These are phyloP conservation scores for Agapornis canus DNA, from an alignment of 2,797 vertebrate genomes.

Conservation along the genomic window DNA sequence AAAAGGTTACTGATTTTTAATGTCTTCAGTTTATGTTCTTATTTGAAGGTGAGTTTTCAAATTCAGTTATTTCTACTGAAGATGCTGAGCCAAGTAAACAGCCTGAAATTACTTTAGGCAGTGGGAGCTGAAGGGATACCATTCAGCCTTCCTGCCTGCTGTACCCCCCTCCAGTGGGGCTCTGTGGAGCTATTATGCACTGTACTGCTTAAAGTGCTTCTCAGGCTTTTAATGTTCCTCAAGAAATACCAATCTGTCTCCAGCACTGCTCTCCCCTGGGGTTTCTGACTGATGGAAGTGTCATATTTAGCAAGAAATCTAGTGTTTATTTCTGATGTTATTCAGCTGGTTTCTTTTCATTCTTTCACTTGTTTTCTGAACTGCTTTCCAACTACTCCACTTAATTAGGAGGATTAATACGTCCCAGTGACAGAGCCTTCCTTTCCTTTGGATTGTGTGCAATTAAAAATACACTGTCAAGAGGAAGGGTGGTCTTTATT, in stretches of 20 bases:
- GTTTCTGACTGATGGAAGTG: background rate
- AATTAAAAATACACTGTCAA: background rate
- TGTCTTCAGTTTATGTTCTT: background rate
- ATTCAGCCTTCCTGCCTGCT: background rate
- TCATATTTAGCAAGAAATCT: slow-evolving; percentile 17
- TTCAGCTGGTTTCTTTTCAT: background rate
- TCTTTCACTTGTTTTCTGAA: slow-evolving; percentile 9
- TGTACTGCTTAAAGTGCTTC: background rate
- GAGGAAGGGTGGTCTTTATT: slow-evolving; percentile 3
- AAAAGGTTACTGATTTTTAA: background rate
- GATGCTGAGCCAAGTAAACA: background rate
- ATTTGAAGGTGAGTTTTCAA: background rate
- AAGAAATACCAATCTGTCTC: background rate
- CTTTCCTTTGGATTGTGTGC: background rate
- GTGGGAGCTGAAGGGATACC: background rate
- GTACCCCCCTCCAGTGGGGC: background rate
- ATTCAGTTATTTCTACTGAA: background rate
- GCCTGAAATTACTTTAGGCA: background rate
- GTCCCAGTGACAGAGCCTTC: background rate
- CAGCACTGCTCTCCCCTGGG: background rate
- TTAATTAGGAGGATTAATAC: slow-evolving; percentile 52
- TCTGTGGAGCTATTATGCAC: background rate
- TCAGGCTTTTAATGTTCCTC: background rate
- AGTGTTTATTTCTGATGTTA: slow-evolving; percentile 12
- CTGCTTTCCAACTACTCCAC: slow-evolving; percentile 6